These are phyloP conservation scores for Pardalotus punctatus DNA, from an alignment of 2,113 vertebrate species.

Conservation along the genomic window DNA sequence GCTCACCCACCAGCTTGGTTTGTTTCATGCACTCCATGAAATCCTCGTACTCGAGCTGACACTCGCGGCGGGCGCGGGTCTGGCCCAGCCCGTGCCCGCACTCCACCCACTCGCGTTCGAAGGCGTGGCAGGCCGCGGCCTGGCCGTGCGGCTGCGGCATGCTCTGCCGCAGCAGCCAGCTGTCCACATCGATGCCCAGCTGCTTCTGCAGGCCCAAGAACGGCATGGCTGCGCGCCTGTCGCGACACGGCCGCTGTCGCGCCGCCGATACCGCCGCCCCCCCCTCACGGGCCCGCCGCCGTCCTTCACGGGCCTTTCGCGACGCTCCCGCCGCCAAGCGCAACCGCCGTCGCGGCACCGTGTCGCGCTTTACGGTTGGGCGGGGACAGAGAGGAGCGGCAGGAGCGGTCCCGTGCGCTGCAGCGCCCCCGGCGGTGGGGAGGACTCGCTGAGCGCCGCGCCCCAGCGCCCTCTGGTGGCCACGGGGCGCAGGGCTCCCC, in stretches of 20 bases:
- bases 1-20: constrained; percentile 78
- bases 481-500: rapidly evolving
- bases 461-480: background rate
- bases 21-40: constrained; percentile 86
- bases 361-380: constrained; percentile 8
- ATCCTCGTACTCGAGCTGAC: constrained; percentile 86
- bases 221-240: constrained; percentile 80
- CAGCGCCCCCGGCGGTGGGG: background rate
- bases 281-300: background rate
- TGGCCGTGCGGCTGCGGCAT: constrained; percentile 72
- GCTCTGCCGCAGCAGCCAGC: constrained; percentile 80
- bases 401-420: rapidly evolving
- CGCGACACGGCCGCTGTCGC: background rate
- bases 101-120: constrained; percentile 94
- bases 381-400: background rate
- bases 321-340: constrained; percentile 19
- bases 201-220: constrained; percentile 81
- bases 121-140: constrained; percentile 81
- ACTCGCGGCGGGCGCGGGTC: constrained; percentile 84
- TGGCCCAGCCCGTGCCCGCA: constrained; percentile 85
- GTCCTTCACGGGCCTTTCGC: constrained; percentile 8
- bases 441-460: background rate
- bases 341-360: background rate
- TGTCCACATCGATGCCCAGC: constrained; percentile 82
- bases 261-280: background rate